phyloP scores from a whole-genome alignment of 2,797 vertebrate genomes.

The Cynopterus sphinx region DNA sequence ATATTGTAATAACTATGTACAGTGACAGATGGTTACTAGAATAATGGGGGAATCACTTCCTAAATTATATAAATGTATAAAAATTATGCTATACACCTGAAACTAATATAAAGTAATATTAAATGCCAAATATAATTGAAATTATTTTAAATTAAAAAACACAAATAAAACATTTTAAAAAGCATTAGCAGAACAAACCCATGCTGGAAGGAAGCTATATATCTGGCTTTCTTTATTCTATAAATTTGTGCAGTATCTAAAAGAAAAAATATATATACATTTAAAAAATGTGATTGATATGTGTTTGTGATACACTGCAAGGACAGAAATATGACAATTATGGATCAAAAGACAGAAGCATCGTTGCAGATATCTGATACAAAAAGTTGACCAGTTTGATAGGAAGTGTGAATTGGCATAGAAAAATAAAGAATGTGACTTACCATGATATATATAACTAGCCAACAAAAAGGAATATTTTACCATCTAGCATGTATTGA shows the following conservation, averaged over 20 bases:
- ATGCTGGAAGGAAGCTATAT: not conserved
- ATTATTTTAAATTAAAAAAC: too few relatives aligned
- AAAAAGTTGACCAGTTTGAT: not conserved
- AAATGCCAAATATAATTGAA: too few relatives aligned
- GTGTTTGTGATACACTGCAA: not conserved
- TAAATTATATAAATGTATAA: too few relatives aligned
- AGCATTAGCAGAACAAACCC: constrained; percentile 21
- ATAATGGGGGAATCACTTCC: too few relatives aligned
- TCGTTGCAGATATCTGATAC: not conserved
- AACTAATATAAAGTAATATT: too few relatives aligned
- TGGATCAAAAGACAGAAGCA: not conserved
- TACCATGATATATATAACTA: not conserved
- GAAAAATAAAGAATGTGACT: not conserved
- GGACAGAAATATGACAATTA: not conserved
- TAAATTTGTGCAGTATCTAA: constrained; percentile 12
- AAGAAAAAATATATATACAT: not conserved
- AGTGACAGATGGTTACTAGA: too few relatives aligned
- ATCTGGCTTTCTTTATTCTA: constrained; percentile 37
- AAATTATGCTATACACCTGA: too few relatives aligned
- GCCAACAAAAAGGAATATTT: not conserved
- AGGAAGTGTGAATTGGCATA: not conserved
- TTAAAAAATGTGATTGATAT: constrained; percentile 9
- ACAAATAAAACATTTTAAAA: too few relatives aligned
- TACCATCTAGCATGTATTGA: not conserved
- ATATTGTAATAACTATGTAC: too few relatives aligned